Conservation (phyloP, 2,888 invertebrate species). For the Agrochola litura region DNA sequence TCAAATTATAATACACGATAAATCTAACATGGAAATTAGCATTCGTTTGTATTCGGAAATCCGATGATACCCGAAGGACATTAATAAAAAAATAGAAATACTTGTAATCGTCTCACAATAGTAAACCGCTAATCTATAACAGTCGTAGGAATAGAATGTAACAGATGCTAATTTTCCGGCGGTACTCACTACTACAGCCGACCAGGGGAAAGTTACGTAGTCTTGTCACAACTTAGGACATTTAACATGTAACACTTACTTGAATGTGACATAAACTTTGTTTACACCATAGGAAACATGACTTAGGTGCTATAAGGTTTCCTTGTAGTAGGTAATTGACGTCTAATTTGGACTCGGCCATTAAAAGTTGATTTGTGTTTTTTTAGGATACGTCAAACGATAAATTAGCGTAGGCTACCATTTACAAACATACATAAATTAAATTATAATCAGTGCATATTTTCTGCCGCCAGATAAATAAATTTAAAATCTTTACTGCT, state of each 20-base stretch:
- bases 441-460: not conserved
- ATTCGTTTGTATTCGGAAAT: too few relatives aligned
- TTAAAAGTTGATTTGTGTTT: not conserved
- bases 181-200: not conserved
- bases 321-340: not conserved
- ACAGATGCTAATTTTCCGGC: slow-evolving; percentile 40
- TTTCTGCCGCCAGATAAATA: not conserved
- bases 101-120: too few relatives aligned
- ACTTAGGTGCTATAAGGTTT: slow-evolving; percentile 4
- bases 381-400: not conserved
- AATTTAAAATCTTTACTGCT: too few relatives aligned
- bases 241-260: slow-evolving; percentile 45
- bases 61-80: too few relatives aligned
- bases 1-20: too few relatives aligned
- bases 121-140: too few relatives aligned
- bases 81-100: too few relatives aligned
- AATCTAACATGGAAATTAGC: too few relatives aligned
- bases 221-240: slow-evolving; percentile 46
- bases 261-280: slow-evolving; percentile 46
- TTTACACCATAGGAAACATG: slow-evolving; percentile 1
- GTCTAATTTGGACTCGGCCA: not conserved
- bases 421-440: not conserved
- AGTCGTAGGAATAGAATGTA: slow-evolving; percentile 31
- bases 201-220: slow-evolving; percentile 47
- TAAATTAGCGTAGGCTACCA: not conserved